Base-by-base conservation (phyloP, 2,888 invertebrate species). In the Xestoiulus laeticollis region DNA sequence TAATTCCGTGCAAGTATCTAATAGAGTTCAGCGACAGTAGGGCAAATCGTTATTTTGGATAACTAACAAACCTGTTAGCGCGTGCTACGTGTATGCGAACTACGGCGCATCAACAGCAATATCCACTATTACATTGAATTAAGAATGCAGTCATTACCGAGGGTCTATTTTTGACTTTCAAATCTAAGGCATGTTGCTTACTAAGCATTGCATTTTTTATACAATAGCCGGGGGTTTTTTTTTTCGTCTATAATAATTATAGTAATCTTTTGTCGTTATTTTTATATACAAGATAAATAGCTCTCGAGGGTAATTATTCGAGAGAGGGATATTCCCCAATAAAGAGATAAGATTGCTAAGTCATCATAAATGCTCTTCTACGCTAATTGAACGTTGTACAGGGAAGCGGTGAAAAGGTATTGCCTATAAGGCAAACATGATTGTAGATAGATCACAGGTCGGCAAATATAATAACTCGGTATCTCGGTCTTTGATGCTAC, bases 261-360 rank as follows among this genome's bases (percentile, higher is more conserved):
- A 78, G 16, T 32, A 78, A 78, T 78, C 30, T 30, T 78, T 30
- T 78, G 78, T 78, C 12, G 30, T 30, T 78, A 16, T 16, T 78
- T 12, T 22, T 78, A 78, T 78, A 30, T 78, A 78, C 78, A 78
- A 78, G 78, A 78, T 78, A 78, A 78, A 78, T 78, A 78, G 78
- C 78, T 78, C 30, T 78, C 30, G 16, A 68, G 26, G 26, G 26
- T 10, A 14, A 68, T 2, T 78, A 30, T 16, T 4, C 30, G 30
- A 78, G 30, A 78, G 78, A 30, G 30, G 2, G 38, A 8, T 8
- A 8, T 38, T 32, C 14, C 30, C 78, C 30, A 26, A n/a, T n/a
- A n/a, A n/a, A 78, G 78, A 32, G 26, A 78, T 78, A 32, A 38
- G n/a, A 78, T 32, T 16, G 14, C 30, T 78, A 78, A 32, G 78